Base-by-base conservation (phyloP, 2,888 invertebrate genomes). In the Microctonus aethiopoides region DNA sequence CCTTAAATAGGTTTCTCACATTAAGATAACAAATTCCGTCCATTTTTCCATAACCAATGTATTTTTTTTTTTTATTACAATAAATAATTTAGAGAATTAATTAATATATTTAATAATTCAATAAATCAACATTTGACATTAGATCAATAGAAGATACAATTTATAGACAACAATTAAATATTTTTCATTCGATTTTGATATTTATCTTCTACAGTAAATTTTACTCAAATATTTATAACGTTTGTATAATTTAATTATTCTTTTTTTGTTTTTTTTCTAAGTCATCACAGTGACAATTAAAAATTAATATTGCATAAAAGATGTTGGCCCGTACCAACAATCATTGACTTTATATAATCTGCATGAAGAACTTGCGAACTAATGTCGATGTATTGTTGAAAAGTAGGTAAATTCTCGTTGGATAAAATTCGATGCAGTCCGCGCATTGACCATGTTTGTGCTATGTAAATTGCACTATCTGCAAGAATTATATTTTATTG, bases 271-370 rank as follows among this genome's bases (percentile, higher is more conserved):
- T 60, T 60, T n/a, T 24, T 41, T 64, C 22, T 41, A 46, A 46
- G 5, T 20, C 34, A 39, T 65, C 26, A 39, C 56, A 65, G 41
- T 41, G 39, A 29, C 41, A 46, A 56, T 77, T 64, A 81, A 72
- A 80, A 79, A 78, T 83, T 85, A 71, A 84, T 74, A 70, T 83
- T 83, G 32, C 82, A 80, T 72, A 86, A 72, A 68, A 87, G 81
- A 76, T 87, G 86, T 70, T 86, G 84, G 20, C 87, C 86, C 65
- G 86, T 87, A 75, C 85, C 85, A 76, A 87, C 86, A 57, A 87
- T 85, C 69, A 87, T 81, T 16, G 85, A 83, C 72, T 85, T 85
- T 6, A 87, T 86, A 62, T 86, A 85, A 76, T 87, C 87, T 6
- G 87, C 87, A 62, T 86, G 85, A 74, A 86, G 82, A 36, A 84